These are phyloP conservation scores for Menidia menidia DNA, from an alignment of 2,797 vertebrate genomes.

Conservation along the genomic window DNA sequence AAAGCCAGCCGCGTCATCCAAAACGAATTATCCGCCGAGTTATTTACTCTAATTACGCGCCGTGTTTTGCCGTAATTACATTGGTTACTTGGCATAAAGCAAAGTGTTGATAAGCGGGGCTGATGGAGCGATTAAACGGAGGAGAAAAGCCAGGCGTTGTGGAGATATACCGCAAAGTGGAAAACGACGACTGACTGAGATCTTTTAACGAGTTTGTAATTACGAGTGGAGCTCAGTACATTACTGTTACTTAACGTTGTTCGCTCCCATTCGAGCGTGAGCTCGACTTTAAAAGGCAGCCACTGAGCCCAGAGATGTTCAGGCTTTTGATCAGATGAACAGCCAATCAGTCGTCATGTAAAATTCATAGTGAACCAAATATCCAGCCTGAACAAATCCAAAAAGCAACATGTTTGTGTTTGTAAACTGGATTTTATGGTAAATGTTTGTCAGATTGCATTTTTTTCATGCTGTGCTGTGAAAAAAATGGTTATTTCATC, in stretches of 20 bases:
- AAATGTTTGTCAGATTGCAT: too few relatives aligned
- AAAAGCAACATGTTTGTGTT: too few relatives aligned
- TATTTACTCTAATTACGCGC: slow-evolving; percentile 60
- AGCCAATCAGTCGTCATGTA: slow-evolving; percentile 1
- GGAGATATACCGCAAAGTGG: slow-evolving; percentile 59
- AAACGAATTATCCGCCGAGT: slow-evolving; percentile 49
- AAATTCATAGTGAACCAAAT: slow-evolving; percentile 3
- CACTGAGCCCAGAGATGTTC: slow-evolving; percentile 23
- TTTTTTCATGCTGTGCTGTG: too few relatives aligned
- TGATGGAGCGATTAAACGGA: slow-evolving; percentile 65
- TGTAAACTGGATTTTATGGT: too few relatives aligned
- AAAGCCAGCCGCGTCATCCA: slow-evolving; percentile 44
- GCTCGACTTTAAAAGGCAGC: slow-evolving; percentile 10
- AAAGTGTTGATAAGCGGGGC: slow-evolving; percentile 45
- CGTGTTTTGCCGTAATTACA: slow-evolving; percentile 62
- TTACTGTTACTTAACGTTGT: slow-evolving; percentile 49
- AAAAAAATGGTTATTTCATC: too few relatives aligned
- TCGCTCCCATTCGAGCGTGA: slow-evolving; percentile 2
- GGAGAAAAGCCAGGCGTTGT: slow-evolving; percentile 59
- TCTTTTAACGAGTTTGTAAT: slow-evolving; percentile 74
- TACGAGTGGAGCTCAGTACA: slow-evolving; percentile 50
- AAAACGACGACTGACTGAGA: slow-evolving; percentile 62
- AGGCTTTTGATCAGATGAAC: slow-evolving; percentile 8
- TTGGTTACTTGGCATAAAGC: slow-evolving; percentile 49
- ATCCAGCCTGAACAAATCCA: slow-evolving; percentile 10